A percentile compares a stretch with the other conserved stretches of the same genome.
Conservation (phyloP, 2,797 vertebrate genomes). For the Paramormyrops hopkinsi region DNA sequence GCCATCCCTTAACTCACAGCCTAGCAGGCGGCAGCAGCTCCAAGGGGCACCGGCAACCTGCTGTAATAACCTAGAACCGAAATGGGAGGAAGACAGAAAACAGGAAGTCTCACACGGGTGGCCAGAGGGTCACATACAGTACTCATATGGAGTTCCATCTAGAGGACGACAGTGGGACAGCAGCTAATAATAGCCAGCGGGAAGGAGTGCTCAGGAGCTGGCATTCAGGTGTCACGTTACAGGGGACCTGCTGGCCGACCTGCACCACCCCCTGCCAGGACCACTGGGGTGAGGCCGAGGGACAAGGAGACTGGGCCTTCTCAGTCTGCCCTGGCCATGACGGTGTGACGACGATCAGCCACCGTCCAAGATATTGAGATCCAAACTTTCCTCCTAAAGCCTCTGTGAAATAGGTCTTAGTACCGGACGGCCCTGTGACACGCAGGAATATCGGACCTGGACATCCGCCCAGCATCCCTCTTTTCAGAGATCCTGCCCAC, state of each 20-base stretch:
- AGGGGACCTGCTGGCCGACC: neutral
- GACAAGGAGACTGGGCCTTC: neutral
- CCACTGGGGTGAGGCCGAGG: neutral
- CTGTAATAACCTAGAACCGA: neutral
- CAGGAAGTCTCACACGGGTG: neutral
- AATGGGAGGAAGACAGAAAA: neutral
- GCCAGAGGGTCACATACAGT: neutral
- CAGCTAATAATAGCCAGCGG: neutral
- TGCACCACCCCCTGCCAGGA: neutral
- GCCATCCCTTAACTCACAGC: neutral
- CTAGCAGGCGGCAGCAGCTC: neutral
- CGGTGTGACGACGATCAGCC: neutral
- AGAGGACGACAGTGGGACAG: neutral
- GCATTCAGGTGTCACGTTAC: neutral
- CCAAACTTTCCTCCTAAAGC: neutral
- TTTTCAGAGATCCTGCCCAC: neutral
- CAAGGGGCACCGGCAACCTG: neutral
- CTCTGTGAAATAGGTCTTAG: neutral
- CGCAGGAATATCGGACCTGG: neutral
- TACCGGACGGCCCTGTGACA: neutral
- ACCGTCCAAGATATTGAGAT: neutral
- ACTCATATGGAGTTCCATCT: neutral
- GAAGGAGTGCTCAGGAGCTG: neutral
- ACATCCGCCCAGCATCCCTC: neutral
- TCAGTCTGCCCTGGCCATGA: neutral